Conservation (phyloP, 2,888 invertebrate species). For the Ectemnius continuus region DNA sequence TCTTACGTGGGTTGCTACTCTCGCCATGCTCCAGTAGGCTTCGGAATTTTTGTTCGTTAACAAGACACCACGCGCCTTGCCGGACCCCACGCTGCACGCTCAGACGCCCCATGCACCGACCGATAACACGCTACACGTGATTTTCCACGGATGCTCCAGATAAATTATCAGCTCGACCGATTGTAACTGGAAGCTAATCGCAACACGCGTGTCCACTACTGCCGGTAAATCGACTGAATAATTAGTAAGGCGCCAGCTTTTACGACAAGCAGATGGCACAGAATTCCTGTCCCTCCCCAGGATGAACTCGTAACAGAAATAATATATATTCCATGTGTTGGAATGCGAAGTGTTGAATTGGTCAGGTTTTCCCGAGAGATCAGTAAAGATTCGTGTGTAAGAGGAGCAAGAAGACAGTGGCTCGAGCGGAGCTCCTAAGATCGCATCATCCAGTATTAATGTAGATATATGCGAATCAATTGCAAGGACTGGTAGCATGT, state of each 20-base stretch:
- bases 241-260: too few species aligned
- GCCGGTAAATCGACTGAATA: too few species aligned
- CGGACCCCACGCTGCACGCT: conserved; percentile 12
- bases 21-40: conserved; percentile 66
- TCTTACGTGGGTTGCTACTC: conserved; percentile 50
- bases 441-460: conserved; percentile 36
- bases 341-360: too few species aligned
- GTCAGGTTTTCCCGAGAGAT: too few species aligned
- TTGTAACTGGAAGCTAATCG: not conserved
- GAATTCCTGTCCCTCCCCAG: too few species aligned
- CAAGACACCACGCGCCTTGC: conserved; percentile 48
- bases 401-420: too few species aligned
- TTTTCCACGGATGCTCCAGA: conserved; percentile 4
- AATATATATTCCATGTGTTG: too few species aligned
- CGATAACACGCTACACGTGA: conserved; percentile 45
- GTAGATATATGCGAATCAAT: conserved; percentile 53
- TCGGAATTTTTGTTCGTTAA: conserved; percentile 66
- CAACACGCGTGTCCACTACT: too few species aligned
- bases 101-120: conserved; percentile 17
- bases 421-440: not conserved
- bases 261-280: too few species aligned
- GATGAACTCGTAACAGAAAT: too few species aligned
- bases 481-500: conserved; percentile 27
- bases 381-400: too few species aligned
- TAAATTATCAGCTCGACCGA: not conserved